phyloP scores from a whole-genome alignment of 2,888 invertebrate species.

The Macrophya annulata region DNA sequence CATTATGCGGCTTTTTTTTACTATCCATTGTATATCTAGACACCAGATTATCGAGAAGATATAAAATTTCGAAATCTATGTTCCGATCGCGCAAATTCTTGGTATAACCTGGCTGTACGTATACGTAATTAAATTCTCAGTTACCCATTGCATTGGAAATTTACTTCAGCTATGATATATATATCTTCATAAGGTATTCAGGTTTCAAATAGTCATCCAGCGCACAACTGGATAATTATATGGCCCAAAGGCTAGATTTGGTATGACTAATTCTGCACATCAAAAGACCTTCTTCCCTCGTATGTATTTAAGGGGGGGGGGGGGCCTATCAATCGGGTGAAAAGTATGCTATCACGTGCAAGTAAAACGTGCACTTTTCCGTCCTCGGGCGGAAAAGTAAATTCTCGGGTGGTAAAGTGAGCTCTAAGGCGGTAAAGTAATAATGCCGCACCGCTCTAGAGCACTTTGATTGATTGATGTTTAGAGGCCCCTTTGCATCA shows the following conservation, averaged over 20 bases:
- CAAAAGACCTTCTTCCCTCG: background rate
- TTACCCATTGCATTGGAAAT: conserved; percentile 16
- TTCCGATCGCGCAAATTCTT: conserved; percentile 24
- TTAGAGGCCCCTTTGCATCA: no score
- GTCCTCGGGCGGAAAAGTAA: no score
- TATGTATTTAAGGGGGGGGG: background rate
- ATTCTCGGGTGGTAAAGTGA: no score
- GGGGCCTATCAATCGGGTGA: background rate
- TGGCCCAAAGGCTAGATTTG: background rate
- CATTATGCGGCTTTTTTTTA: background rate
- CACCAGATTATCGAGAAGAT: conserved; percentile 25
- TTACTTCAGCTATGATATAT: background rate
- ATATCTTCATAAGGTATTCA: background rate
- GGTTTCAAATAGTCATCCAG: background rate
- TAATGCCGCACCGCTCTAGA: no score
- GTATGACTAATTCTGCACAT: background rate
- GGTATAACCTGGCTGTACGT: background rate
- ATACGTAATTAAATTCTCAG: conserved; percentile 25
- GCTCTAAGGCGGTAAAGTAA: no score
- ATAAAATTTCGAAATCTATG: background rate
- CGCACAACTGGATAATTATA: background rate
- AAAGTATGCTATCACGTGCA: no score
- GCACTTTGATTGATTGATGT: no score
- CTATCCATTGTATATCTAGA: background rate
- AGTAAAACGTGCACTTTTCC: no score